A percentile compares a stretch with the other conserved stretches of the same genome.
Conservation (phyloP, 2,797 vertebrate genomes). For the Lutjanus campechanus region DNA sequence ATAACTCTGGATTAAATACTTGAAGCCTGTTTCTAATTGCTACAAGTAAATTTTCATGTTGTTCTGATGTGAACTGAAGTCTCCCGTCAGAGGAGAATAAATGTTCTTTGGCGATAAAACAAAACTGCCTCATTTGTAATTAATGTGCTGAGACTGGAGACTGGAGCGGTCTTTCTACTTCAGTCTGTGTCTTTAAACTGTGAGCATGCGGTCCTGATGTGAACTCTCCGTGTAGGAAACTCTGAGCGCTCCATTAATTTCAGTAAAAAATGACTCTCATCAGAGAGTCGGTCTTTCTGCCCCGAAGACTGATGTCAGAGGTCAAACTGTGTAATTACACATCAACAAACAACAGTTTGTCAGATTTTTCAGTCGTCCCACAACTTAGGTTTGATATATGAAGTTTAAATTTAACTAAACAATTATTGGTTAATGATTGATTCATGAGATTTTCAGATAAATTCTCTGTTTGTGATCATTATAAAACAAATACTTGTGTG, state of each 20-base stretch:
- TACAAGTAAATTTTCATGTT: background rate
- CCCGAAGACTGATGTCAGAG: background rate
- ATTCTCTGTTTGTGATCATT: no score
- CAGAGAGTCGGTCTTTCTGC: no score
- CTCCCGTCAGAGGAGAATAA: no score
- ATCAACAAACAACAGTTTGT: no score
- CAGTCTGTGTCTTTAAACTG: background rate
- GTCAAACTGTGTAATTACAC: background rate
- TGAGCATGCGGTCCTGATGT: no score
- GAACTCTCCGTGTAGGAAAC: background rate
- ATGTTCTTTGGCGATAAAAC: background rate
- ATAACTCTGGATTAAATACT: background rate
- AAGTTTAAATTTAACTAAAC: background rate
- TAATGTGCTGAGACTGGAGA: background rate
- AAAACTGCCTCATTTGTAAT: background rate
- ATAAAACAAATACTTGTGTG: no score
- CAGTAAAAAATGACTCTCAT: background rate
- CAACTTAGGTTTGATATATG: background rate
- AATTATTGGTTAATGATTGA: background rate
- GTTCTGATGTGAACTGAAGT: background rate
- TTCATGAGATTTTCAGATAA: background rate
- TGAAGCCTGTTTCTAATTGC: background rate
- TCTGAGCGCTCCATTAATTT: accelerated
- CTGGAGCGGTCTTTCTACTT: accelerated
- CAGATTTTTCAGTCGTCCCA: background rate